Evolutionary conservation across 2,888 invertebrate genomes (phyloP), one percentile per base, ranked within the genome.

Genomic region (Drosophila nigricruria): DNA sequence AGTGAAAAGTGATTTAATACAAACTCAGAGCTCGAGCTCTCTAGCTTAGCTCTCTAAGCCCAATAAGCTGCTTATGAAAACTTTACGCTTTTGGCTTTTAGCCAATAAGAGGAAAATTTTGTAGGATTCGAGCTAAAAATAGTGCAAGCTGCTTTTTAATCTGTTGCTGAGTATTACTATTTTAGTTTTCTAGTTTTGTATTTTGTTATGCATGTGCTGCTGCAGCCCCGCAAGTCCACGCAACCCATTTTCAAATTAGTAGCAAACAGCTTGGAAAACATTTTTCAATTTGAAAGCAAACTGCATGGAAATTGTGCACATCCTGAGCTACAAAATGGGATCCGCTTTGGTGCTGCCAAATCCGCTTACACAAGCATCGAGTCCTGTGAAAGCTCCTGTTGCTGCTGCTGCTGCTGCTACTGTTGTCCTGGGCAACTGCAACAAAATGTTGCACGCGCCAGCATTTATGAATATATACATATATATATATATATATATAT

Each of bases 251-350:
- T 42, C 30, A 56, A 79, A 81, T 74, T 82, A 82, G 74, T 71
- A 79, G 72, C 67, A 52, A 60, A 53, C 30, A 54, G 40, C 45
- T 14, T 10, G 59, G 34, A 20, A 57, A 62, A 45, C 42, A 72
- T 70, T 72, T 74, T 70, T 43, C 69, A 72, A 80, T 84, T 80
- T 64, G 40, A 72, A 52, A 52, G 70, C 68, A 70, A 77, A 58
- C 65, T 81, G 72, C 74, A 73, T 68, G 71, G 76, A 82, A 68
- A 70, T 71, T 63, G 79, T 68, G 61, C 65, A 75, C 79, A 76
- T 79, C 79, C 79, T 79, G 66, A 52, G 64, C 69, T 60, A 52
- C 30, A 54, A 42, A 54, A 60, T 61, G 45, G 54, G 47, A 60
- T 67, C 60, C 59, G 63, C 56, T 59, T 66, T 34, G 57, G 56